Conservation (phyloP, 1,140 invertebrate genomes). For the Epicauta chinensis region DNA sequence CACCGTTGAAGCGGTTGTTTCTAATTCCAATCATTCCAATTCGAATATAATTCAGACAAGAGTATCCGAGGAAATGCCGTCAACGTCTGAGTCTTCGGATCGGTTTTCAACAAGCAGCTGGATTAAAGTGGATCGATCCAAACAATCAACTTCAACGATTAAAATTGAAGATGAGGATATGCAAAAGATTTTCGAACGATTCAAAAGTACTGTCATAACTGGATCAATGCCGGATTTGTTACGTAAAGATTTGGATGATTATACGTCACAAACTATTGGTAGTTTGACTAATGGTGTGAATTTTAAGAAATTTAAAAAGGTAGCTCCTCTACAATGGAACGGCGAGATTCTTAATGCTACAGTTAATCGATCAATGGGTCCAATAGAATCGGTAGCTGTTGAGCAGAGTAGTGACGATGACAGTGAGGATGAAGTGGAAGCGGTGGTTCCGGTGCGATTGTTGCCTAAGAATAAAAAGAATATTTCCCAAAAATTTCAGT, state of each 20-base stretch:
- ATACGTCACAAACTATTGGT: neutral
- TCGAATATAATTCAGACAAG: no score
- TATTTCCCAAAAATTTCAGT: neutral
- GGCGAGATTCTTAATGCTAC: neutral
- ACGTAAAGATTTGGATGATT: neutral
- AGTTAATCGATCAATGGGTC: neutral
- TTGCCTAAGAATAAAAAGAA: neutral
- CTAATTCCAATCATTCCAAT: neutral
- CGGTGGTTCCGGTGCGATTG: neutral
- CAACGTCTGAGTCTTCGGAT: no score
- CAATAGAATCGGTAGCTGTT: neutral
- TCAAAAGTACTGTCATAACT: constrained; percentile 3
- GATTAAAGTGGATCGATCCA: neutral
- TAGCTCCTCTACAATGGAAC: neutral
- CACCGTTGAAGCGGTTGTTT: no score
- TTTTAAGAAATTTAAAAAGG: constrained; percentile 8
- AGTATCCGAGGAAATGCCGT: no score
- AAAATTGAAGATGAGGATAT: constrained; percentile 1
- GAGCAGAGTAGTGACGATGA: neutral
- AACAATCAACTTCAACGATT: neutral
- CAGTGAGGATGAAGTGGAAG: neutral
- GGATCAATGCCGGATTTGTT: neutral
- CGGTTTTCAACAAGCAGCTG: neutral
- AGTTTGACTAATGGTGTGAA: neutral
- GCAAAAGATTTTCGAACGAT: constrained; percentile 1